Evolutionary conservation across 2,113 vertebrate species (phyloP).

Genomic region (Phyllopteryx taeniolatus): DNA sequence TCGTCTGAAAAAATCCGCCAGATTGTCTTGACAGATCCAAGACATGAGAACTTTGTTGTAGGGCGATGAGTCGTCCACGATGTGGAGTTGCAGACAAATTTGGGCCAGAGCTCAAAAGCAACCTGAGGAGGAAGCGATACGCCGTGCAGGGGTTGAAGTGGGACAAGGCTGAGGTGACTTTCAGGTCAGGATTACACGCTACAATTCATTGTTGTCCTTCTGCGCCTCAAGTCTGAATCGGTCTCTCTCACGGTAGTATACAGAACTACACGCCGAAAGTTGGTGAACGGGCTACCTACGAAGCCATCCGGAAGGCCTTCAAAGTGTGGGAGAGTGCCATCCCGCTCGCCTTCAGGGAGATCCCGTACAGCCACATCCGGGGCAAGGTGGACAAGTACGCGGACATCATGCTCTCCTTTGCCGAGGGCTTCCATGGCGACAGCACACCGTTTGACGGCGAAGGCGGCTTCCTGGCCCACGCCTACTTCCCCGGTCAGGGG

Average conservation of each 20-base stretch:
- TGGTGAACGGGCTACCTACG: conserved; percentile 77
- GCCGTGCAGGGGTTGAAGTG: conserved; percentile 88
- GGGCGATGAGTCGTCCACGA: conserved; percentile 84
- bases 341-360: conserved; percentile 84
- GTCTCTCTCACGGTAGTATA: conserved; percentile 62
- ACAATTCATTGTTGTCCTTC: neutral
- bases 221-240: neutral
- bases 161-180: conserved; percentile 85
- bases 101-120: conserved; percentile 84
- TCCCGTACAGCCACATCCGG: conserved; percentile 79
- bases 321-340: conserved; percentile 80
- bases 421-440: conserved; percentile 88
- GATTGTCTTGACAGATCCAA: neutral
- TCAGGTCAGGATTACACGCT: conserved; percentile 73
- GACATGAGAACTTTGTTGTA: conserved; percentile 35
- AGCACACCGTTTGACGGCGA: conserved; percentile 90
- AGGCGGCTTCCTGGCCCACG: conserved; percentile 88
- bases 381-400: conserved; percentile 80
- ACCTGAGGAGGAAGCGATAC: conserved; percentile 84
- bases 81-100: conserved; percentile 91
- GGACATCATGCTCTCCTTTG: conserved; percentile 91
- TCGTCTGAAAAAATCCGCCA: neutral
- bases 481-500: conserved; percentile 85
- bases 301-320: conserved; percentile 86
- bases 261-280: conserved; percentile 80